Evolutionary conservation across 2,797 vertebrate genomes (phyloP).

Genomic region (Decapterus maruadsi): DNA sequence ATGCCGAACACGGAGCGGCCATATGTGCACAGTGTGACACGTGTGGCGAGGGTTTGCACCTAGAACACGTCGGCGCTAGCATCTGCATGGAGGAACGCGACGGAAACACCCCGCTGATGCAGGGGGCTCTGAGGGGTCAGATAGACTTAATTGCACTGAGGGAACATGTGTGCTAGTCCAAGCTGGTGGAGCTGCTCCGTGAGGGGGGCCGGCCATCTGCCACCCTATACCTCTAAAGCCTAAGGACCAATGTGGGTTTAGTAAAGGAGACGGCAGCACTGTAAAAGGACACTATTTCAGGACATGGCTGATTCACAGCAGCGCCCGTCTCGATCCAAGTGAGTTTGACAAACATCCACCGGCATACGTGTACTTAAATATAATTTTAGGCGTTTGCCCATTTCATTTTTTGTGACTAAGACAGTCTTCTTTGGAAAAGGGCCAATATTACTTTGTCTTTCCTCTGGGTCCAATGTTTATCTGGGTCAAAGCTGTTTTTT

Average conservation of each 20-base stretch:
- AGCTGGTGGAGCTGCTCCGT: constrained; percentile 68
- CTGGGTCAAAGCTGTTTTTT: background rate
- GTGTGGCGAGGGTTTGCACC: constrained; percentile 54
- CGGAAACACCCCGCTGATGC: constrained; percentile 80
- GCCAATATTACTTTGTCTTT: background rate
- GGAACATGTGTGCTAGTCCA: constrained; percentile 81
- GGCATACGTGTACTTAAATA: background rate
- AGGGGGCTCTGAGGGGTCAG: constrained; percentile 80
- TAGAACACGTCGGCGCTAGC: constrained; percentile 63
- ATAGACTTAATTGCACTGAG: constrained; percentile 82
- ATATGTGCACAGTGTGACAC: constrained; percentile 82
- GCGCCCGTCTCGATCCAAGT: constrained; percentile 1
- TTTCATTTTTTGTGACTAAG: background rate
- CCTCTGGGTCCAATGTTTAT: background rate
- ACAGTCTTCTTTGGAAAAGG: background rate
- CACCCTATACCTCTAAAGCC: constrained; percentile 62
- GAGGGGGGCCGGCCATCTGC: constrained; percentile 79
- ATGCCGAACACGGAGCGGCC: constrained; percentile 76
- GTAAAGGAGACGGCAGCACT: constrained; percentile 55
- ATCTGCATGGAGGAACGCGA: constrained; percentile 77
- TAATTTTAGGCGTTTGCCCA: background rate
- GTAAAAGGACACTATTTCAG: constrained; percentile 50
- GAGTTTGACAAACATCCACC: background rate
- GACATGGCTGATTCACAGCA: constrained; percentile 20
- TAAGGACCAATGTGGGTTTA: constrained; percentile 64